A percentile compares a stretch with the other conserved stretches of the same genome.
Conservation (phyloP, 2,888 invertebrate genomes). For the Melangyna quadrimaculata region DNA sequence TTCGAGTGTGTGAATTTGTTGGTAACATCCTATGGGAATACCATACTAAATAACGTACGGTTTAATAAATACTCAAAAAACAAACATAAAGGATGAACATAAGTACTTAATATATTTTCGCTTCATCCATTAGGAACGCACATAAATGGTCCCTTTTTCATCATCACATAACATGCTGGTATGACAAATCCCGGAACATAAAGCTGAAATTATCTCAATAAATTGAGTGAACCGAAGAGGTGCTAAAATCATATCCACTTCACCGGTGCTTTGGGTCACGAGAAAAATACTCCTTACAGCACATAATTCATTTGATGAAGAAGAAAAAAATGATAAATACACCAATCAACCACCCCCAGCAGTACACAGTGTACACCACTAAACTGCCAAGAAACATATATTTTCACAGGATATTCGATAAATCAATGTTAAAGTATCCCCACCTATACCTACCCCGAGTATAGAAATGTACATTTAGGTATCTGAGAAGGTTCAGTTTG, state of each 20-base stretch:
- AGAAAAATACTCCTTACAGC: constrained; percentile 38
- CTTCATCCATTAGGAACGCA: constrained; percentile 4
- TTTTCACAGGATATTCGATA: constrained; percentile 59
- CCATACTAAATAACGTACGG: not conserved
- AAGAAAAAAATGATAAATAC: constrained; percentile 64
- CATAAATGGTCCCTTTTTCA: constrained; percentile 18
- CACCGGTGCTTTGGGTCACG: constrained; percentile 18
- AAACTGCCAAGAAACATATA: constrained; percentile 64
- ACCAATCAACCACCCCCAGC: constrained; percentile 63
- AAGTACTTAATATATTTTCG: constrained; percentile 1
- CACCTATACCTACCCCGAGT: constrained; percentile 38
- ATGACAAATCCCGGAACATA: constrained; percentile 28
- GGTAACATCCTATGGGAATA: not conserved
- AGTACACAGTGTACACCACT: constrained; percentile 14
- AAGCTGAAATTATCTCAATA: constrained; percentile 48
- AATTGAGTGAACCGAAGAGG: constrained; percentile 54
- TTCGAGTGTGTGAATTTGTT: not conserved
- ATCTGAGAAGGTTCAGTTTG: not conserved
- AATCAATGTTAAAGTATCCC: constrained; percentile 65
- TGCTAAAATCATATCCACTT: constrained; percentile 62
- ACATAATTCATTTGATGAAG: constrained; percentile 58
- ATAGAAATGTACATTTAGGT: not conserved
- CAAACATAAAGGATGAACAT: not conserved
- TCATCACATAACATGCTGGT: constrained; percentile 16
- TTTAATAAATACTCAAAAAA: not conserved